These are phyloP conservation scores for Corythoichthys haematopterus DNA, from an alignment of 2,113 vertebrate species.

Conservation along the genomic window DNA sequence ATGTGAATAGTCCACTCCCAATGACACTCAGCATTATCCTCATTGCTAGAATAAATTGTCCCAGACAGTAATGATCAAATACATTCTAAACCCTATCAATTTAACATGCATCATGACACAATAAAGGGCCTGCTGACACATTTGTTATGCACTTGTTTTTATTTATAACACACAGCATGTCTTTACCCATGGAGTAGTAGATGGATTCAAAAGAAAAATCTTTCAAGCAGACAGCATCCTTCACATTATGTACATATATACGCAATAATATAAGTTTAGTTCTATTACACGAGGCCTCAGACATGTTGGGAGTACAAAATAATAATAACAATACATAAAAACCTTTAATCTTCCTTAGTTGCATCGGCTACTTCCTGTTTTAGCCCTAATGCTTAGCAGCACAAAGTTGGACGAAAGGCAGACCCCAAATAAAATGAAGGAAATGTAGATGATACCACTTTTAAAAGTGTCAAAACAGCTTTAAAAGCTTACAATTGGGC, in stretches of 20 bases:
- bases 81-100: too few relatives aligned
- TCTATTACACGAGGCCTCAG: conserved; percentile 25
- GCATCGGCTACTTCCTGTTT: conserved; percentile 51
- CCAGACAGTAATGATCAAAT: too few relatives aligned
- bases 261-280: conserved; percentile 23
- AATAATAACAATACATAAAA: background rate
- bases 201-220: conserved; percentile 40
- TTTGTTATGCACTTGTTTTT: conserved; percentile 30
- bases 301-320: conserved; percentile 9
- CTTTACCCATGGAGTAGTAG: conserved; percentile 31
- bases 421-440: conserved; percentile 26
- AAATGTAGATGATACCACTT: conserved; percentile 10
- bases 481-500: background rate
- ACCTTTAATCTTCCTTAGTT: conserved; percentile 26
- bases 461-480: conserved; percentile 20
- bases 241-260: conserved; percentile 44
- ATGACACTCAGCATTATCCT: too few relatives aligned
- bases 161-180: conserved; percentile 62
- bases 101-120: conserved; percentile 1
- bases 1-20: too few relatives aligned
- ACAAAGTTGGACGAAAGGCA: conserved; percentile 35
- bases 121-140: conserved; percentile 27
- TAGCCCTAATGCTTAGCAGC: conserved; percentile 59
- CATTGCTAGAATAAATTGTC: too few relatives aligned
- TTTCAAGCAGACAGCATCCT: conserved; percentile 47